phyloP scores from a whole-genome alignment of 30 jellyfish, hydroid and myxozoan species.

The Hydractinia echinata region DNA sequence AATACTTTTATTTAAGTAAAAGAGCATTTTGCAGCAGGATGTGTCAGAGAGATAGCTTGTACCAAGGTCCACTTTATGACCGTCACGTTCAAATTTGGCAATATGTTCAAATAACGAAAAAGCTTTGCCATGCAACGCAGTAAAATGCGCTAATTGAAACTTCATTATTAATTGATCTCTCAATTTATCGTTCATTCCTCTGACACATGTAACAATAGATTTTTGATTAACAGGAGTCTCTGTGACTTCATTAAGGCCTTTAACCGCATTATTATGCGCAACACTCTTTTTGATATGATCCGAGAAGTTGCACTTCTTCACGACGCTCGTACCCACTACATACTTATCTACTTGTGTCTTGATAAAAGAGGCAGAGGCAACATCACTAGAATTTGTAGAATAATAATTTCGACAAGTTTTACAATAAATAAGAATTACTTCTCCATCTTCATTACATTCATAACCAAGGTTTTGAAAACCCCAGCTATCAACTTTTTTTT shows the following conservation, averaged over 20 bases:
- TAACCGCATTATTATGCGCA: not conserved
- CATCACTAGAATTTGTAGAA: not conserved
- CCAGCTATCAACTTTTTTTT: not conserved
- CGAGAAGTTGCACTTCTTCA: not conserved
- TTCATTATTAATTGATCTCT: not conserved
- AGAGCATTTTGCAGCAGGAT: not conserved
- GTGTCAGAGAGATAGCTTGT: not conserved
- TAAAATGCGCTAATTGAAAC: not conserved
- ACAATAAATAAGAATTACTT: not conserved
- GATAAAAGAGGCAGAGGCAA: not conserved
- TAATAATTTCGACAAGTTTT: not conserved
- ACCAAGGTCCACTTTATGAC: conserved; percentile 1
- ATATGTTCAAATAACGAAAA: too few relatives aligned
- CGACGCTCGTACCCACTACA: not conserved
- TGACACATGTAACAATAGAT: not conserved
- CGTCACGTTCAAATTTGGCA: not conserved
- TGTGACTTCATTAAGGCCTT: not conserved
- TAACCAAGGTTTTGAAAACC: not conserved
- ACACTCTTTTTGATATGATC: not conserved
- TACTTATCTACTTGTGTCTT: not conserved
- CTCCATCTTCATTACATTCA: too few relatives aligned
- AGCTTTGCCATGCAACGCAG: not conserved
- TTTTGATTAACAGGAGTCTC: too few relatives aligned
- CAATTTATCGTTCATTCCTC: not conserved
- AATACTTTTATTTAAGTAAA: not conserved